phyloP scores from a whole-genome alignment of 1,140 invertebrate species.

The Adoxophyes honmai region DNA sequence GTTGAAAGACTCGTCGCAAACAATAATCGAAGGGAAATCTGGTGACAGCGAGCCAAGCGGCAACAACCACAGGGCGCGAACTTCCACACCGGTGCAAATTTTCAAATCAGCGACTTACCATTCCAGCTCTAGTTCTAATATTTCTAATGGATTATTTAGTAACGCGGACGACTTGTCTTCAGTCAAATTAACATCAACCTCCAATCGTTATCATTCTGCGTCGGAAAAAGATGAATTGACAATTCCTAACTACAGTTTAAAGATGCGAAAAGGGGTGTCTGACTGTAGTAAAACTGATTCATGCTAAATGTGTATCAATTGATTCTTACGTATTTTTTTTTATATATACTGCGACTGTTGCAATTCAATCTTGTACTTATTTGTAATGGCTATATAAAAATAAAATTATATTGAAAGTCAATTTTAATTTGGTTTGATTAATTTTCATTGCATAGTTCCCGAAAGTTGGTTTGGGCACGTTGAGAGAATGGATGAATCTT shows the following conservation, averaged over 20 bases:
- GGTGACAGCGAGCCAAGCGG: conserved; percentile 31
- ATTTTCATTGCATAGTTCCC: no score
- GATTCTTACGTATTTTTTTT: conserved; percentile 18
- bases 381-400: no score
- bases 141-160: conserved; percentile 68
- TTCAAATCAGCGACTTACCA: conserved; percentile 69
- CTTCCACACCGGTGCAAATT: conserved; percentile 76
- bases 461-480: no score
- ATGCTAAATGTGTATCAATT: conserved; percentile 29
- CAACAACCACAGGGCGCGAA: conserved; percentile 58
- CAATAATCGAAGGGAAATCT: conserved; percentile 29
- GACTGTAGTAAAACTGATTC: conserved; percentile 63
- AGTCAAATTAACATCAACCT: conserved; percentile 71
- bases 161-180: conserved; percentile 76
- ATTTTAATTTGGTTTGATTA: no score
- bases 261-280: conserved; percentile 51
- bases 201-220: conserved; percentile 62
- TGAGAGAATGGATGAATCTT: no score
- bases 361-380: no score
- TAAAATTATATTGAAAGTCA: no score
- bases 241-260: conserved; percentile 72
- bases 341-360: conserved; percentile 22
- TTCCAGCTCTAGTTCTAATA: conserved; percentile 64
- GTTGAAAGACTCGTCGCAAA: conserved; percentile 40
- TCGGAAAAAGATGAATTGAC: conserved; percentile 68